Percentiles rank a stretch among this genome's conserved stretches.
phyloP scores from a whole-genome alignment of 2,797 vertebrate genomes.

The Leptatherina wallacei region DNA sequence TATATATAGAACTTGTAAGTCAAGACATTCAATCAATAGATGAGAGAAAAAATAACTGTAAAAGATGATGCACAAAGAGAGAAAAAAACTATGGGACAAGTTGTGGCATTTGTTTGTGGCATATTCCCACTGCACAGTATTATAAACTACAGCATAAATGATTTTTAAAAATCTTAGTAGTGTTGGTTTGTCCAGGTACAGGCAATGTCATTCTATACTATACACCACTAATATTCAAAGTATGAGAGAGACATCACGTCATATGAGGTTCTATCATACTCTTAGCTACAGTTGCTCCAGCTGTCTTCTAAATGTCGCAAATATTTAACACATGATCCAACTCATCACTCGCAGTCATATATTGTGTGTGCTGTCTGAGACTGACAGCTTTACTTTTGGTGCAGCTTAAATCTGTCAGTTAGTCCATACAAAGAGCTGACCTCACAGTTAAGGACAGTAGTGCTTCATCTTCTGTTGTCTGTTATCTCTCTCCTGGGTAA shows the following conservation, averaged over 20 bases:
- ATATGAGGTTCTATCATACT: not conserved
- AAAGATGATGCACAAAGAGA: not conserved
- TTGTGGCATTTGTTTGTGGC: no score
- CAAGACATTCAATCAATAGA: not conserved
- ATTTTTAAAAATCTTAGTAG: not conserved
- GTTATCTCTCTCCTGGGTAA: conserved; percentile 70
- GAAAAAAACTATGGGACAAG: no score
- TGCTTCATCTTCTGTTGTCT: conserved; percentile 47
- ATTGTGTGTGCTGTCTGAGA: not conserved
- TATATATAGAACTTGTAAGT: not conserved
- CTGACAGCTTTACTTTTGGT: conserved; percentile 4
- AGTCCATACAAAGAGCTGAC: conserved; percentile 44
- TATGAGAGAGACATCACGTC: not conserved
- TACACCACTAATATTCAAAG: not conserved
- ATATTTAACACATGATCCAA: conserved; percentile 1
- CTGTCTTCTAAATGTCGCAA: conserved; percentile 4
- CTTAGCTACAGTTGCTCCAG: not conserved
- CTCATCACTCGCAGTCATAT: conserved; percentile 5
- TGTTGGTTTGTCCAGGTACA: not conserved
- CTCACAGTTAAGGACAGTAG: conserved; percentile 46
- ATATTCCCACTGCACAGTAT: not conserved
- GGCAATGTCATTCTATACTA: not conserved
- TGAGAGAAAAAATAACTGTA: not conserved
- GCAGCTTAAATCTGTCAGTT: conserved; percentile 27
- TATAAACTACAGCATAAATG: not conserved